Evolutionary conservation across 2,888 invertebrate species (phyloP).

Genomic region (Acholoe squamosa): DNA sequence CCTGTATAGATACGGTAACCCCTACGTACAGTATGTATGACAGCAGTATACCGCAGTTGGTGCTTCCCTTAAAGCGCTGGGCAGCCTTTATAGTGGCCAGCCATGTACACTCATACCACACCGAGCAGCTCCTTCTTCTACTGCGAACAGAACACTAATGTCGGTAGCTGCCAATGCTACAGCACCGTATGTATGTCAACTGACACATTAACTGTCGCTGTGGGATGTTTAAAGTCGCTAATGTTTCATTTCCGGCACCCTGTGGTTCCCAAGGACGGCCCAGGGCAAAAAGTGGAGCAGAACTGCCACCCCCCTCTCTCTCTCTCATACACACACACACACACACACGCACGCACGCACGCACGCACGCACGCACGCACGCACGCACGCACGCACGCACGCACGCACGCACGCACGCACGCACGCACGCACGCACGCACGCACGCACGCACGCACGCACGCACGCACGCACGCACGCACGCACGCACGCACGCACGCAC

Average conservation of each 20-base stretch:
- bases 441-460: slow-evolving; percentile 63
- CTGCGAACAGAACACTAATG: too few relatives aligned
- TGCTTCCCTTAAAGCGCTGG: too few relatives aligned
- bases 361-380: slow-evolving; percentile 59
- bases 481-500: slow-evolving; percentile 60
- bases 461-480: slow-evolving; percentile 61
- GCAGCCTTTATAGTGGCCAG: too few relatives aligned
- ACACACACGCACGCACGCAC: slow-evolving; percentile 63
- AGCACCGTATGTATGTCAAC: background rate
- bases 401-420: slow-evolving; percentile 61
- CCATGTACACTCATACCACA: too few relatives aligned
- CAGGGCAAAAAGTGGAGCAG: background rate
- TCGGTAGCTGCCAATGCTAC: too few relatives aligned
- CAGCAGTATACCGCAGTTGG: too few relatives aligned
- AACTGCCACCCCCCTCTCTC: background rate
- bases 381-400: slow-evolving; percentile 60
- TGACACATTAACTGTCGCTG: background rate
- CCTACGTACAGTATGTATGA: too few relatives aligned
- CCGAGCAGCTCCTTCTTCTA: too few relatives aligned
- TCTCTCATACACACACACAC: slow-evolving; percentile 62
- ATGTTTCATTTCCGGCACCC: background rate
- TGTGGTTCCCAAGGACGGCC: background rate
- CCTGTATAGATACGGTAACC: too few relatives aligned
- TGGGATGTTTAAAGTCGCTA: background rate
- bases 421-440: slow-evolving; percentile 53